phyloP scores from a whole-genome alignment of 2,888 invertebrate species.

The Marronus borbonicus region DNA sequence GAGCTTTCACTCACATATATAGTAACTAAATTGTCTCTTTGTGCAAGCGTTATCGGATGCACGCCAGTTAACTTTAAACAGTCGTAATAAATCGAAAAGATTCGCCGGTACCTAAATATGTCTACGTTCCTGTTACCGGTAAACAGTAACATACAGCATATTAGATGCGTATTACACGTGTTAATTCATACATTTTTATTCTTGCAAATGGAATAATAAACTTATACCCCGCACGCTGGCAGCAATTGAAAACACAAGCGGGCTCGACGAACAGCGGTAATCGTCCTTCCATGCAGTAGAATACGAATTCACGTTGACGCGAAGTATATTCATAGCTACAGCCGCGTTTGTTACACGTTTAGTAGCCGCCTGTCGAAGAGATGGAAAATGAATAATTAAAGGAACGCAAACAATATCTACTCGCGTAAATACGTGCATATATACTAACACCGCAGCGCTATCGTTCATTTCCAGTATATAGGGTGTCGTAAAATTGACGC shows the following conservation, averaged over 20 bases:
- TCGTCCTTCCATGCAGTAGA: not conserved
- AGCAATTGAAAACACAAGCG: constrained; percentile 38
- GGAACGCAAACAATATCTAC: constrained; percentile 42
- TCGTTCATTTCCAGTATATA: not conserved
- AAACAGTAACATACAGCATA: not conserved
- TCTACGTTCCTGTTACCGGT: no score
- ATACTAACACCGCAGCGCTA: not conserved
- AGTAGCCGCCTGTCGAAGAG: constrained; percentile 13
- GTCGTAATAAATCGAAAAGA: no score
- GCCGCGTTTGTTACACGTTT: not conserved
- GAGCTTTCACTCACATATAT: no score
- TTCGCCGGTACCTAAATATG: no score
- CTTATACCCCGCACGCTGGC: constrained; percentile 23
- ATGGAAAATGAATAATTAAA: constrained; percentile 49
- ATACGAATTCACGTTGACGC: not conserved
- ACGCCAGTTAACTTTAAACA: no score
- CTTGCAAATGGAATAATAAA: constrained; percentile 36
- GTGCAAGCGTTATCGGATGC: no score
- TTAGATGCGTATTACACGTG: constrained; percentile 3
- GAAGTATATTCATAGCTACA: not conserved
- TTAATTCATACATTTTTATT: not conserved
- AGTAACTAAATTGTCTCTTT: no score
- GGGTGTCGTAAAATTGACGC: no score
- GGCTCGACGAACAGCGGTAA: constrained; percentile 4
- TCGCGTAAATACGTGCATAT: not conserved